Base-by-base conservation (phyloP, 2,888 invertebrate species). In the Villa cingulata region DNA sequence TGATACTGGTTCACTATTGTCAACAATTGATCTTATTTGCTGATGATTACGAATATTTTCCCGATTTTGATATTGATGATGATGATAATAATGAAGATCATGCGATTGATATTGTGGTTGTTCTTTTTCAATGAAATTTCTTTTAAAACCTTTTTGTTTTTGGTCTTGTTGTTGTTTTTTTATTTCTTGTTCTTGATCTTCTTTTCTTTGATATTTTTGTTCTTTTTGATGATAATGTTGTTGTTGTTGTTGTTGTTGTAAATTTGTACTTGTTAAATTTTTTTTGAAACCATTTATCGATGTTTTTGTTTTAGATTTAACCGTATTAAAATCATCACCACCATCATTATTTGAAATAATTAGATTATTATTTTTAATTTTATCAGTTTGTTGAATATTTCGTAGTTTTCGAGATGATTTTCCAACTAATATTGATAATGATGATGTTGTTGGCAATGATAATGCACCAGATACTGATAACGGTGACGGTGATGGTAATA, bases 221-320 rank as follows among this genome's bases (percentile, higher is more conserved):
- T 27, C 10, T 9, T 27, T 12, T 34, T 41, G 19, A 19, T 23
- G 41, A 20, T 41, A n/a, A 19, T 23, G 41, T 17, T 37, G 16
- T 18, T 37, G 17, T 2, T 17, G 16, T 17, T 37, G 16, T 17
- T 37, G 6, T 6, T 16, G 4, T 16, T 37, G 41, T 41, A 41
- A 46, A 42, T 46, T 46, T 46, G 37, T 46, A 46, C 46, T 42
- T 41, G 46, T 46, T 16, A 20, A 29, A 42, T 46, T 46, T n/a
- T n/a, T n/a, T 37, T 46, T 46, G 46, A 46, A 46, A 46, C 46
- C 46, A 37, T 37, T 41, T 46, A 46, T 46, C 46, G 46, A 46
- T 46, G 46, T 42, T 27, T 27, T 37, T 27, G 41, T 41, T 42
- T 41, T 41, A 41, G 19, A 46, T 23, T 19, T 41, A 7, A 41